phyloP scores from a whole-genome alignment of 2,888 invertebrate species.

The Heterodera filipjevi region DNA sequence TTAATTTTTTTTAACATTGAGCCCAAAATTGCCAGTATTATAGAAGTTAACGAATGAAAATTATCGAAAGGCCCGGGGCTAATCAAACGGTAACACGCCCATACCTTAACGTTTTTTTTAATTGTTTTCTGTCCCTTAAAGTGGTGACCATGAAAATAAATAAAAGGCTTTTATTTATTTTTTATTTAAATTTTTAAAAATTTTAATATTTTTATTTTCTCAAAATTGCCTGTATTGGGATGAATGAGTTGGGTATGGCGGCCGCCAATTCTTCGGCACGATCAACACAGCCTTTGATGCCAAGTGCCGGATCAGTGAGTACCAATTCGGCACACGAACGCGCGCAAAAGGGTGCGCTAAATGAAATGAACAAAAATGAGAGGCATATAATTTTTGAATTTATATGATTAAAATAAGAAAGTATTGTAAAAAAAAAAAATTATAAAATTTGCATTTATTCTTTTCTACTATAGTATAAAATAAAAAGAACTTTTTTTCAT shows the following conservation, averaged over 20 bases:
- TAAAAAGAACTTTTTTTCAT: too few species aligned
- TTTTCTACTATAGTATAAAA: neutral
- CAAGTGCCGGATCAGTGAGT: conserved; percentile 57
- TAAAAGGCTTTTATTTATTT: too few species aligned
- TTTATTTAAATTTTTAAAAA: too few species aligned
- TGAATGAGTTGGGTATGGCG: conserved; percentile 54
- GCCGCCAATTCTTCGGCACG: conserved; percentile 54
- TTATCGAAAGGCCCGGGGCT: too few species aligned
- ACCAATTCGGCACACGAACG: conserved; percentile 64
- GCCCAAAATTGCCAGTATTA: too few species aligned
- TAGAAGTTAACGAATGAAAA: too few species aligned
- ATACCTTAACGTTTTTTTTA: too few species aligned
- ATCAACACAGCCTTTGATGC: conserved; percentile 61
- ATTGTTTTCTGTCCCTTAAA: too few species aligned
- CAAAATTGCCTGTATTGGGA: conserved; percentile 56
- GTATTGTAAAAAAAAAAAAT: neutral
- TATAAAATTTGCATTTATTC: neutral
- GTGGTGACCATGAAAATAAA: too few species aligned
- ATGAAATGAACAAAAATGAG: conserved; percentile 27
- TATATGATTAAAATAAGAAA: neutral
- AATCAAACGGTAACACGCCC: too few species aligned
- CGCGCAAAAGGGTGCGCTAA: conserved; percentile 59
- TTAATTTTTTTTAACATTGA: too few species aligned
- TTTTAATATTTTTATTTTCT: too few species aligned
- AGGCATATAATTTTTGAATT: neutral